phyloP scores from a whole-genome alignment of 2,888 invertebrate species.

The Parnassius orleans region DNA sequence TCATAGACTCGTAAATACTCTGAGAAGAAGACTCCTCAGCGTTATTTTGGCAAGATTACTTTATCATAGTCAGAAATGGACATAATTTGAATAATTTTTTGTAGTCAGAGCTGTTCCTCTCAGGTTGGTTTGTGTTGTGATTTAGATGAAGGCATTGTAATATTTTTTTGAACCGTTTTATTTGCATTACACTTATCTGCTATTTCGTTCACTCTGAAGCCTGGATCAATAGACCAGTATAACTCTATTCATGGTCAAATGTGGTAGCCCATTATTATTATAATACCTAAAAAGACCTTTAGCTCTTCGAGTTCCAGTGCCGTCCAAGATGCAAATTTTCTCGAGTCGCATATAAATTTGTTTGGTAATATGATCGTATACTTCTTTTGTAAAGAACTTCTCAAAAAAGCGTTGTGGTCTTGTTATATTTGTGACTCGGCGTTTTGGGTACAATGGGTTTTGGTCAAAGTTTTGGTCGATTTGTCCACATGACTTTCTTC shows the following conservation, averaged over 20 bases:
- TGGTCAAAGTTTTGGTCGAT: too few species aligned
- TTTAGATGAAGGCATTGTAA: conserved; percentile 32
- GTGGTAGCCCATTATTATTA: conserved; percentile 30
- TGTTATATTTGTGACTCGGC: too few species aligned
- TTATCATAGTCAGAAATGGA: conserved; percentile 24
- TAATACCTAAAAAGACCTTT: conserved; percentile 28
- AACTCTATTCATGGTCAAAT: conserved; percentile 31
- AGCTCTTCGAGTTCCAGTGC: conserved; percentile 11
- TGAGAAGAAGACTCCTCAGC: conserved; percentile 29
- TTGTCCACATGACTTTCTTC: too few species aligned
- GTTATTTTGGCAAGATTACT: conserved; percentile 30
- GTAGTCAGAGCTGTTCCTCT: conserved; percentile 16
- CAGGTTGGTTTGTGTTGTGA: conserved; percentile 25
- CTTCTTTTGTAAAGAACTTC: too few species aligned
- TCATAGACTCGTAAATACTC: conserved; percentile 35
- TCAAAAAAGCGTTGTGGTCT: too few species aligned
- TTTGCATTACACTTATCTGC: conserved; percentile 27
- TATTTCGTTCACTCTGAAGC: conserved; percentile 29
- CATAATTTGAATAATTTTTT: conserved; percentile 34
- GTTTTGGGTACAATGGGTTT: too few species aligned
- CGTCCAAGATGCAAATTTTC: too few species aligned
- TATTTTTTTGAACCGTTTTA: conserved; percentile 33
- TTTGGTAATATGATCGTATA: too few species aligned
- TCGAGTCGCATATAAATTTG: too few species aligned
- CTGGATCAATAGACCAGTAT: conserved; percentile 33